Evolutionary conservation across 2,113 vertebrate genomes (phyloP).

Genomic region (Hemiscyllium ocellatum): DNA sequence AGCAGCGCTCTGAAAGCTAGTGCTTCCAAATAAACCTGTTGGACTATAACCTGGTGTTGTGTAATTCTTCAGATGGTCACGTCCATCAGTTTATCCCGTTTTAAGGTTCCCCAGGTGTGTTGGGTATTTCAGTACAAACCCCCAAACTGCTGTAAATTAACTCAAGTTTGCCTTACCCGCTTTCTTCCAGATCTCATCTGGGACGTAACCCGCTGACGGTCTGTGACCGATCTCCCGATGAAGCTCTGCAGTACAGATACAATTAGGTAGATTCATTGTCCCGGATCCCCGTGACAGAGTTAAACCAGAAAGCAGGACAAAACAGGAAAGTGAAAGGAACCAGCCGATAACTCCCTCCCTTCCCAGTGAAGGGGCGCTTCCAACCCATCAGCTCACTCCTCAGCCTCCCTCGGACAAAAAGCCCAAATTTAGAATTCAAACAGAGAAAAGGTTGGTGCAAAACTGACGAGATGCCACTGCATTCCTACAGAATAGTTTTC

Average conservation of each 20-base stretch:
- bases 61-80: not conserved
- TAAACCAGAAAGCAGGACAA: not conserved
- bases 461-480: not conserved
- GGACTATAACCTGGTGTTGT: too few species aligned
- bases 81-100: not conserved
- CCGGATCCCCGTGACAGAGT: not conserved
- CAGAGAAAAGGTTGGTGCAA: not conserved
- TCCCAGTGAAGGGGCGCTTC: not conserved
- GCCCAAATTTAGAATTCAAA: not conserved
- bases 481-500: not conserved
- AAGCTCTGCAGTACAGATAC: constrained; percentile 61
- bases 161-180: constrained; percentile 66
- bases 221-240: constrained; percentile 78
- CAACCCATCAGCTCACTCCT: not conserved
- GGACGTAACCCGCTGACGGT: constrained; percentile 81
- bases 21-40: too few species aligned
- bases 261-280: not conserved
- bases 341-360: not conserved
- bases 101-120: not conserved
- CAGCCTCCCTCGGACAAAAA: not conserved
- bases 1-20: too few species aligned
- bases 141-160: not conserved
- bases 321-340: not conserved
- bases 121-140: not conserved
- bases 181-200: constrained; percentile 98